These are phyloP conservation scores for Tyrannus savana DNA, from an alignment of 2,113 vertebrate species.

Conservation along the genomic window DNA sequence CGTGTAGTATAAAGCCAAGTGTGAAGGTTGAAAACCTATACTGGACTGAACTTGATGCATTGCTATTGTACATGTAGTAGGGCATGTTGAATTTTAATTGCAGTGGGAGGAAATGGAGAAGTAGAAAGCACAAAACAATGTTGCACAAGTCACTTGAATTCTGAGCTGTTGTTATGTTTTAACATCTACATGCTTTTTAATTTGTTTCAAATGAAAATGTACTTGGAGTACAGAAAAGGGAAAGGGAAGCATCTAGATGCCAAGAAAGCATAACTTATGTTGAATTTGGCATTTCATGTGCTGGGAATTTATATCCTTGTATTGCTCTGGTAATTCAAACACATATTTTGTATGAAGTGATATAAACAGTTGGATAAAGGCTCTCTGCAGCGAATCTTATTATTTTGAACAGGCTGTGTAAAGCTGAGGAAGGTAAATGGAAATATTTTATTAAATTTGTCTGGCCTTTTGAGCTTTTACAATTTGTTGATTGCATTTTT, in stretches of 20 bases:
- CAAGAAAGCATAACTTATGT: constrained; percentile 37
- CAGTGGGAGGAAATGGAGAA: constrained; percentile 44
- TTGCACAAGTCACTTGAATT: constrained; percentile 74
- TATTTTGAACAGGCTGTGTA: constrained; percentile 52
- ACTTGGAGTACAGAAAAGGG: background rate
- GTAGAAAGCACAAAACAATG: constrained; percentile 71
- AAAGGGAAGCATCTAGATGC: background rate
- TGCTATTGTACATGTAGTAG: constrained; percentile 25
- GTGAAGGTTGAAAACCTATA: background rate
- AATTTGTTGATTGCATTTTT: constrained; percentile 35
- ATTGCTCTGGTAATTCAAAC: constrained; percentile 50
- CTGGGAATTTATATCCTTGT: constrained; percentile 42
- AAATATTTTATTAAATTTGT: constrained; percentile 63
- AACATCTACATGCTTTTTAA: constrained; percentile 53
- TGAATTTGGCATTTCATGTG: constrained; percentile 7
- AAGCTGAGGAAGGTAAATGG: constrained; percentile 52
- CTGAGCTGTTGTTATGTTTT: constrained; percentile 55
- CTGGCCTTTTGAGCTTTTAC: constrained; percentile 58
- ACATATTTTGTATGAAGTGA: constrained; percentile 52
- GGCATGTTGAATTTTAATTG: constrained; percentile 40
- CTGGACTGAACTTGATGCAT: constrained; percentile 46
- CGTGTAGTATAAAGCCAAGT: constrained; percentile 1
- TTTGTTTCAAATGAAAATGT: constrained; percentile 45
- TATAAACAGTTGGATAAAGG: constrained; percentile 47
- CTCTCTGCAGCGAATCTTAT: constrained; percentile 6